Evolutionary conservation across 2,797 vertebrate genomes (phyloP), one percentile per base, ranked within the genome.

Genomic region (Argya squamiceps): DNA sequence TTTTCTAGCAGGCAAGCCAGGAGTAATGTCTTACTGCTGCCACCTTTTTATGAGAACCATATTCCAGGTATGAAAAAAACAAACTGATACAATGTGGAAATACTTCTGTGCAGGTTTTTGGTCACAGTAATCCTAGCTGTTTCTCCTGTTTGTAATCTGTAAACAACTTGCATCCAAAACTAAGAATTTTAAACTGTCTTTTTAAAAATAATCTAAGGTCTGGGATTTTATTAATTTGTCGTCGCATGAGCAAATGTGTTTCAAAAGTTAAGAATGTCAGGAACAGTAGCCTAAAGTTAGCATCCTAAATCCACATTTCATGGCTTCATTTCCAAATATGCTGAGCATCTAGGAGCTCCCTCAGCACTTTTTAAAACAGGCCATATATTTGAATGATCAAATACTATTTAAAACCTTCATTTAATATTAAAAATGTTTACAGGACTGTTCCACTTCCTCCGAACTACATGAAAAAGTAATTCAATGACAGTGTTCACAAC

Each of bases 241-340:
- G 0, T 69, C 70, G 49, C 60, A 18, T 46, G 46, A 88, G 55
- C 76, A 90, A 91, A 36, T 53, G 64, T 43, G 80, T 88, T 94
- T 92, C 74, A 60, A 84, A 93, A 86, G 82, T 84, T 80, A 80
- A 95, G 93, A 94, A 95, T 92, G 93, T 95, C 80, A 84, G 80
- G 88, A 95, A 92, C 92, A 92, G 94, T 94, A 96, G 93, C 94
- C 83, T 95, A 41, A 92, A 94, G 91, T 96, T 96, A 89, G 88
- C 93, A 93, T 95, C 74, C 93, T 96, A 93, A 97, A 95, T 96
- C 88, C 58, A 41, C 92, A 96, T 96, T 97, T 97, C 89, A 93
- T 94, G 96, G 92, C 70, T 95, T 95, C 83, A 44, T 87, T 95
- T 95, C 81, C 85, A 96, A 95, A 90, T 93, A 94, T 95, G 94